phyloP scores from a whole-genome alignment of 2,797 vertebrate genomes.

The Pelobates cultripes region DNA sequence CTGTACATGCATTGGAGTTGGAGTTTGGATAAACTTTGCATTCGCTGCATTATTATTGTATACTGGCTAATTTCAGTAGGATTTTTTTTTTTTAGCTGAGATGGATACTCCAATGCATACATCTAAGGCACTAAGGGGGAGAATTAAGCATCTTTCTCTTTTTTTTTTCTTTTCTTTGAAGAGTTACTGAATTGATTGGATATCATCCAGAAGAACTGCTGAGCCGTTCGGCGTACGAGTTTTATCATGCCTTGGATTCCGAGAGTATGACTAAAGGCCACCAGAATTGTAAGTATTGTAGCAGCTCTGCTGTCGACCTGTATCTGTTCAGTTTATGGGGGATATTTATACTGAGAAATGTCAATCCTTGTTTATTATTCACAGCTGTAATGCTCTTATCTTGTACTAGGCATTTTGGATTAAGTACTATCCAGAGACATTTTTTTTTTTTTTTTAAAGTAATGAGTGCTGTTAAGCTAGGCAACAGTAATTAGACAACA shows the following conservation, averaged over 20 bases:
- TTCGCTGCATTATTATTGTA: too few relatives aligned
- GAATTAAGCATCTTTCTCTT: neutral
- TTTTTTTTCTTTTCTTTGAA: slow-evolving; percentile 61
- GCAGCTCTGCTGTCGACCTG: neutral
- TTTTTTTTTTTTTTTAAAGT: too few relatives aligned
- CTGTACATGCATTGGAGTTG: too few relatives aligned
- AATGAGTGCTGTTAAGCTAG: neutral
- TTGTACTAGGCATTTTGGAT: too few relatives aligned
- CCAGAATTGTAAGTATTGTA: slow-evolving; percentile 87
- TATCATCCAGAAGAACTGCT: slow-evolving; percentile 92
- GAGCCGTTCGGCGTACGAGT: slow-evolving; percentile 92
- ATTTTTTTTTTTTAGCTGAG: too few relatives aligned
- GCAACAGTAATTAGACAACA: slow-evolving; percentile 15
- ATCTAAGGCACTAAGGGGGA: neutral
- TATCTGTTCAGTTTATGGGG: neutral
- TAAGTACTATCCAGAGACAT: too few relatives aligned
- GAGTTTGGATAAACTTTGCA: too few relatives aligned
- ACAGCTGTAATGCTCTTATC: too few relatives aligned
- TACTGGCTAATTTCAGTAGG: too few relatives aligned
- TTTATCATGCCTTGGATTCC: slow-evolving; percentile 93
- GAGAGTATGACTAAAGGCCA: slow-evolving; percentile 94
- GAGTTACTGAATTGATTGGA: slow-evolving; percentile 91
- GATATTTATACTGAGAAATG: neutral
- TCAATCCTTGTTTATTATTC: neutral
- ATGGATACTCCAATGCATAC: too few relatives aligned